A percentile compares a stretch with the other conserved stretches of the same genome.
These are phyloP conservation scores for Biston betularia DNA, from an alignment of 2,888 invertebrate species.

Conservation along the genomic window DNA sequence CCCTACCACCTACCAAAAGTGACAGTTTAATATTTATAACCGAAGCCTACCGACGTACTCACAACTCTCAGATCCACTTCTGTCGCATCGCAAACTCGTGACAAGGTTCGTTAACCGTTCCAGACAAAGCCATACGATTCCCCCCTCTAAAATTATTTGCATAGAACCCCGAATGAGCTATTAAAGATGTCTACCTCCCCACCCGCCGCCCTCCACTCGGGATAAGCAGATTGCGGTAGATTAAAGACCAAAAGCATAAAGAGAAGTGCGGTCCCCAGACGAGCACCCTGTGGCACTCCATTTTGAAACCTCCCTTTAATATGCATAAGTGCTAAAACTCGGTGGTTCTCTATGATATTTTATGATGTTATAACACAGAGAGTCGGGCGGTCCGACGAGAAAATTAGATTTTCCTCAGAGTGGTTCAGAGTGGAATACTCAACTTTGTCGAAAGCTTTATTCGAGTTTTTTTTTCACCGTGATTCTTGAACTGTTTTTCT, in stretches of 20 bases:
- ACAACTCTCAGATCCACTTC: slow-evolving; percentile 68
- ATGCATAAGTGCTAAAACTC: slow-evolving; percentile 76
- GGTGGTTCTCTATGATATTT: slow-evolving; percentile 68
- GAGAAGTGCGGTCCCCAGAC: slow-evolving; percentile 65
- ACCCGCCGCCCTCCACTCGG: slow-evolving; percentile 64
- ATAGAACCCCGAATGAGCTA: slow-evolving; percentile 85
- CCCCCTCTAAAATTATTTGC: slow-evolving; percentile 83
- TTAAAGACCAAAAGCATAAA: slow-evolving; percentile 84
- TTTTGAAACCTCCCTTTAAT: slow-evolving; percentile 72
- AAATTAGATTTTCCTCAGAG: slow-evolving; percentile 83
- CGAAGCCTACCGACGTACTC: slow-evolving; percentile 74
- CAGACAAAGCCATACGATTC: slow-evolving; percentile 85
- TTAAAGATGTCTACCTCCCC: slow-evolving; percentile 82
- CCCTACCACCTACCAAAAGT: slow-evolving; percentile 53
- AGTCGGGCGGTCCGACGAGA: slow-evolving; percentile 73
- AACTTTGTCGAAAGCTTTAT: slow-evolving; percentile 80
- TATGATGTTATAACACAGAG: slow-evolving; percentile 74
- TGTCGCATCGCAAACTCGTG: slow-evolving; percentile 80
- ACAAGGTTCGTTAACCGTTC: slow-evolving; percentile 80
- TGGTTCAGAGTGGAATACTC: slow-evolving; percentile 75
- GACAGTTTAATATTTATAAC: slow-evolving; percentile 82
- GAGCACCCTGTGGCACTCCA: slow-evolving; percentile 64
- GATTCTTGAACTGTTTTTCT: slow-evolving; percentile 77
- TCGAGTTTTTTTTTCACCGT: slow-evolving; percentile 68
- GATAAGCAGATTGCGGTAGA: slow-evolving; percentile 86